Evolutionary conservation across 2,797 vertebrate species (phyloP), one percentile per base, ranked within the genome.

Genomic region (Lutjanus argentimaculatus): DNA sequence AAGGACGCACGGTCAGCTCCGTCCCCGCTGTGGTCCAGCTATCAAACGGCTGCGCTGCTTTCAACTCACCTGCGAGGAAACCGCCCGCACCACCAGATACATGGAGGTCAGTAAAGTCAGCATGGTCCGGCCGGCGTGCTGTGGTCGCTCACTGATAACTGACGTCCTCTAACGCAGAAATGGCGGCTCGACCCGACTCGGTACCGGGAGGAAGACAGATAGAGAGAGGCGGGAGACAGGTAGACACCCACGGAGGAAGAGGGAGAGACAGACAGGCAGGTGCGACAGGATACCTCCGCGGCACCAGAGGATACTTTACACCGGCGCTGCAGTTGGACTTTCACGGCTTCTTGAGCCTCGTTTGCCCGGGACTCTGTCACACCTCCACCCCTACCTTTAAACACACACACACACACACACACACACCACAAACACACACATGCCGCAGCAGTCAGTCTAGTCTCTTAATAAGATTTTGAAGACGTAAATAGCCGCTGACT

Each of bases 41-140:
- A 6, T n/a, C 36, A n/a, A 10, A 13, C 46, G 21, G 25, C 65
- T 17, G 68, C 43, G 40, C 48, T 19, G 68, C 59, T 45, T 71
- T 65, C 13, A 57, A 85, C 95, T 96, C 92, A 96, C 96, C 95
- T 92, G 91, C 52, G 94, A 87, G 65, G 91, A 94, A n/a, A 91
- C 85, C 48, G 95, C 88, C 82, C 93, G 92, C 64, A 94, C 92
- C 93, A 96, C 91, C 90, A 96, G 75, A 55, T 96, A 96, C 95
- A 96, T 95, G 69, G 95, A 94, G 1, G 96, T 93, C 76, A 96
- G 82, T 80, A 96, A 67, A 22, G 95, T 96, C 89, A 96, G 61
- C 96, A 96, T 96, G 57, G 76, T 90, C 21, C 80, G 61, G 16
- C 69, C 49, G 79, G 43, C 21, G 64, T 59, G 25, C 2, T 25